These are phyloP conservation scores for Drosophila nikananu DNA, from an alignment of 1,140 invertebrate species.

Conservation along the genomic window DNA sequence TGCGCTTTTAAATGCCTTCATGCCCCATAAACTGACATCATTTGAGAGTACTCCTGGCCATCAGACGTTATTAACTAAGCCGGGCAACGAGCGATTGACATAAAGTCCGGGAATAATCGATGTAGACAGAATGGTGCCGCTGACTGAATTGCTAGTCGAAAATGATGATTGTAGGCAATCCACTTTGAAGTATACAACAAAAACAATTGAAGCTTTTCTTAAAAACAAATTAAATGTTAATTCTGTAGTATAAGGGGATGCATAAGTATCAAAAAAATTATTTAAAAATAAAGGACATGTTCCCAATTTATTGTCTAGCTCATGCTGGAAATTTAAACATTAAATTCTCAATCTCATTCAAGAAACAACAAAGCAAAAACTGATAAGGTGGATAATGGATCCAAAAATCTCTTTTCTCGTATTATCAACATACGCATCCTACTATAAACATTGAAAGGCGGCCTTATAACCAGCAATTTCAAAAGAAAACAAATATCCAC, in stretches of 20 bases:
- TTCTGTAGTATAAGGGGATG: neutral
- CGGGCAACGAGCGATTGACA: slow-evolving; percentile 43
- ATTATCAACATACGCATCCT: neutral
- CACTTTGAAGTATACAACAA: neutral
- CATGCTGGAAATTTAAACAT: neutral
- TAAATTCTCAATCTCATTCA: neutral
- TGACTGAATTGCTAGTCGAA: slow-evolving; percentile 2
- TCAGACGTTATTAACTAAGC: slow-evolving; percentile 66
- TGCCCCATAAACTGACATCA: slow-evolving; percentile 72
- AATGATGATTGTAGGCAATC: neutral
- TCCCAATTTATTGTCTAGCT: neutral
- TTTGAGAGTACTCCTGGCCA: slow-evolving; percentile 39
- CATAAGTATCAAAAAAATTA: too few species aligned
- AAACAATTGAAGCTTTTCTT: neutral
- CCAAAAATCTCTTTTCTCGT: neutral
- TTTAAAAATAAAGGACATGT: too few species aligned
- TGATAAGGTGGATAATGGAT: neutral
- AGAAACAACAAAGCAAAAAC: neutral
- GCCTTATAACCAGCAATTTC: neutral
- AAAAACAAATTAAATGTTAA: neutral
- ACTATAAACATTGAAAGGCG: neutral
- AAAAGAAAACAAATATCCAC: slow-evolving; percentile 1
- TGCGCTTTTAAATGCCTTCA: slow-evolving; percentile 77
- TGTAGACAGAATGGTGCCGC: slow-evolving; percentile 21
- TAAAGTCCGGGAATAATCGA: slow-evolving; percentile 27